Conservation (phyloP, 2,888 invertebrate species). For the Koerneria pararmatus region DNA sequence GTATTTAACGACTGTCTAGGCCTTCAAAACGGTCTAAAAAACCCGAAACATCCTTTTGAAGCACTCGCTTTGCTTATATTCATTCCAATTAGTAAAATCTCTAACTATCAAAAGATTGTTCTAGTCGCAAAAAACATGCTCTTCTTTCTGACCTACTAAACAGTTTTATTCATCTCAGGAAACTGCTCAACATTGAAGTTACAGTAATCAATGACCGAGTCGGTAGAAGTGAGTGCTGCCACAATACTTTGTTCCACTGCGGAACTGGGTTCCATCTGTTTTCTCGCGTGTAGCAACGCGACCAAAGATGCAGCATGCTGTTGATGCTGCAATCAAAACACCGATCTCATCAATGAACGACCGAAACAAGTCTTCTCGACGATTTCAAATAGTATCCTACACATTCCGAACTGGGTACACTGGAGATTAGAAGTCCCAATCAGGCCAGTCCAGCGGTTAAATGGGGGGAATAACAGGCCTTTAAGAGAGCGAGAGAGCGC, state of each 20-base stretch:
- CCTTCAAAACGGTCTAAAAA: neutral
- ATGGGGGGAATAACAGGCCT: too few relatives aligned
- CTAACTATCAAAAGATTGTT: neutral
- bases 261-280: constrained; percentile 65
- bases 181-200: neutral
- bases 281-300: constrained; percentile 74
- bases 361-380: too few relatives aligned
- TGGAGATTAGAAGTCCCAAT: too few relatives aligned
- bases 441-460: too few relatives aligned
- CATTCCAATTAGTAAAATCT: neutral
- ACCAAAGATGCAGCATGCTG: constrained; percentile 68
- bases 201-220: constrained; percentile 26
- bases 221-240: constrained; percentile 39
- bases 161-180: neutral
- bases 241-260: constrained; percentile 55
- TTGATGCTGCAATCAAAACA: too few relatives aligned
- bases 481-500: too few relatives aligned
- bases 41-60: neutral
- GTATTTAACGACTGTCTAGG: too few relatives aligned
- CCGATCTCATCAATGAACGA: too few relatives aligned
- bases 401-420: too few relatives aligned
- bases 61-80: neutral
- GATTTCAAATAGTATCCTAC: too few relatives aligned
- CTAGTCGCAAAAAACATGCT: neutral
- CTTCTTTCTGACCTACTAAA: neutral